A percentile compares a stretch with the other conserved stretches of the same genome.
Conservation (phyloP, 2,113 vertebrate species). For the Heteronetta atricapilla region DNA sequence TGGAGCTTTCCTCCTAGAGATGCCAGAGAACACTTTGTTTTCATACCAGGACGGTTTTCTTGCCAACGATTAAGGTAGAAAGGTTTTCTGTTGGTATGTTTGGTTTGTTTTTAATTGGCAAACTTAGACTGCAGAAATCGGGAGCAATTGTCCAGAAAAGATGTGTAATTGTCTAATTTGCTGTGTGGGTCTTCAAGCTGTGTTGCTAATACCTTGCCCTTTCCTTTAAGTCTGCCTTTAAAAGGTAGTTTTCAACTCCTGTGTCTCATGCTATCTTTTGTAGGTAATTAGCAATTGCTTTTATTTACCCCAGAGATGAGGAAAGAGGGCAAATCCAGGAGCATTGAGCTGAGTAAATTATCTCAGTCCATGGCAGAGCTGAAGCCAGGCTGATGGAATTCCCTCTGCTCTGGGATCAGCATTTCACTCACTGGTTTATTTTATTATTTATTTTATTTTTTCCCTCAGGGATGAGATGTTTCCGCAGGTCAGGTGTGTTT, state of each 20-base stretch:
- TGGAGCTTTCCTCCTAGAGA: background rate
- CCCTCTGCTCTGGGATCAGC: rapidly evolving
- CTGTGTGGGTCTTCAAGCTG: conserved; percentile 3
- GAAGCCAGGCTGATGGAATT: rapidly evolving
- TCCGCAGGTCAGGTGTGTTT: background rate
- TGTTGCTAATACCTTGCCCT: background rate
- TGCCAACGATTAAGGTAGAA: background rate
- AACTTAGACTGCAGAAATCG: background rate
- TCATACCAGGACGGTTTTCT: background rate
- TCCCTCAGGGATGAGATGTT: background rate
- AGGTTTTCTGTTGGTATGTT: background rate
- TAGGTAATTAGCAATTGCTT: background rate
- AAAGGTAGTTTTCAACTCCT: conserved; percentile 2
- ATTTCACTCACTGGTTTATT: background rate
- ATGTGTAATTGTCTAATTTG: conserved; percentile 24
- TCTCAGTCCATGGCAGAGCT: background rate
- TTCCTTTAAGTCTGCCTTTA: conserved; percentile 12
- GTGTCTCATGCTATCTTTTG: background rate
- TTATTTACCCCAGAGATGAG: background rate
- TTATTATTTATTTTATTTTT: background rate
- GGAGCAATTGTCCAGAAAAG: background rate
- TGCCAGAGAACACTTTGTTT: background rate
- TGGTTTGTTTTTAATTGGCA: conserved; percentile 11
- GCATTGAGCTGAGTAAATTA: background rate
- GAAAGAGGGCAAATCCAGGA: background rate